Conservation (phyloP, 2,797 vertebrate genomes). For the Xerus rutilus region DNA sequence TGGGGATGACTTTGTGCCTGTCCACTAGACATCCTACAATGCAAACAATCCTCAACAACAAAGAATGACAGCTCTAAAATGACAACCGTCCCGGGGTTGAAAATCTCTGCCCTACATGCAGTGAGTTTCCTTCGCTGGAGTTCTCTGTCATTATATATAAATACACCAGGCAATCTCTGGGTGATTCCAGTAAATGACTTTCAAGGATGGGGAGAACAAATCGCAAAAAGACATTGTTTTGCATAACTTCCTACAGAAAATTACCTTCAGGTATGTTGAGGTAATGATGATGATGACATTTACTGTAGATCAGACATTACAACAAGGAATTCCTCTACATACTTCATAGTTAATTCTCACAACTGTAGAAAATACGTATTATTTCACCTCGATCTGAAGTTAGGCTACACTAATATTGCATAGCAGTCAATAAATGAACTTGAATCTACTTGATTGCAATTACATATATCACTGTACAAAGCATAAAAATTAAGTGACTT, state of each 20-base stretch:
- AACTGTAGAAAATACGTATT: neutral
- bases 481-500: neutral
- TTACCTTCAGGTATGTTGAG: neutral
- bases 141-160: neutral
- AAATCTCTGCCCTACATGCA: neutral
- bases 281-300: neutral
- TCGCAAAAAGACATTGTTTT: neutral
- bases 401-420: neutral
- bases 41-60: neutral
- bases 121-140: neutral
- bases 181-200: neutral
- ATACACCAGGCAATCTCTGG: neutral
- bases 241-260: conserved; percentile 20
- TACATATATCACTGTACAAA: neutral
- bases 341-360: neutral
- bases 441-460: neutral
- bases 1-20: neutral
- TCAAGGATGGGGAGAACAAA: neutral
- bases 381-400: neutral
- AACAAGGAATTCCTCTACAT: neutral
- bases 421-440: neutral
- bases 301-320: neutral
- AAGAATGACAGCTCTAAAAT: neutral
- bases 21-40: neutral
- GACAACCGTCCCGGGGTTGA: neutral